These are phyloP conservation scores for Malurus leucopterus DNA, from an alignment of 2,797 vertebrate genomes.

Conservation along the genomic window DNA sequence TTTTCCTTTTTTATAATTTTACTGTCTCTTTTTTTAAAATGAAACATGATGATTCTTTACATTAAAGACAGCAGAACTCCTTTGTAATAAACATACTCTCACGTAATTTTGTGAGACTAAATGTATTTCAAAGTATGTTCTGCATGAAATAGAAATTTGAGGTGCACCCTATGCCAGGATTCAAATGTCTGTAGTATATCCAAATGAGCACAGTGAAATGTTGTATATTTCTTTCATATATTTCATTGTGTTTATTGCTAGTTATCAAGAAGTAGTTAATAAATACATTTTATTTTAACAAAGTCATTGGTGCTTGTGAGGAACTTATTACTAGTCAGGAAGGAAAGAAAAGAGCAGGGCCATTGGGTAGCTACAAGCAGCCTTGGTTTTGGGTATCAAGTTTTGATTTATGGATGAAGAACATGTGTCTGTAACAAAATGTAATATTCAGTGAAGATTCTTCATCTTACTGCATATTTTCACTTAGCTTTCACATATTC, in stretches of 20 bases:
- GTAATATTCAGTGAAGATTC: neutral
- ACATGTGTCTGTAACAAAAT: rapidly evolving
- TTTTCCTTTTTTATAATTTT: neutral
- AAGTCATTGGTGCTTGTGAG: neutral
- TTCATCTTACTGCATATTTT: neutral
- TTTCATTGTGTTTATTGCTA: neutral
- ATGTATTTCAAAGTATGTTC: neutral
- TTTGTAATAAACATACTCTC: neutral
- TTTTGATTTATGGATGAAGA: neutral
- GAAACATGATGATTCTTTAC: neutral
- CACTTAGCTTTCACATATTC: neutral
- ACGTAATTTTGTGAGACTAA: neutral
- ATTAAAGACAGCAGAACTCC: neutral
- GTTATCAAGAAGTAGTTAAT: neutral
- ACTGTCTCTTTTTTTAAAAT: neutral
- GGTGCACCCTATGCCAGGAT: neutral
- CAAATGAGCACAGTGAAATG: neutral
- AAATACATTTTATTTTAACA: neutral
- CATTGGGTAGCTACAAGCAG: neutral
- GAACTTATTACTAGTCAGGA: neutral
- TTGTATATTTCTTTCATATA: too few relatives aligned
- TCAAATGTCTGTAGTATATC: neutral
- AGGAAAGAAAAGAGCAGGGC: neutral
- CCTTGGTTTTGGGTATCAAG: neutral
- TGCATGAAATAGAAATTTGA: neutral